phyloP scores from a whole-genome alignment of 2,113 vertebrate genomes.

The Melanostigma gelatinosum region DNA sequence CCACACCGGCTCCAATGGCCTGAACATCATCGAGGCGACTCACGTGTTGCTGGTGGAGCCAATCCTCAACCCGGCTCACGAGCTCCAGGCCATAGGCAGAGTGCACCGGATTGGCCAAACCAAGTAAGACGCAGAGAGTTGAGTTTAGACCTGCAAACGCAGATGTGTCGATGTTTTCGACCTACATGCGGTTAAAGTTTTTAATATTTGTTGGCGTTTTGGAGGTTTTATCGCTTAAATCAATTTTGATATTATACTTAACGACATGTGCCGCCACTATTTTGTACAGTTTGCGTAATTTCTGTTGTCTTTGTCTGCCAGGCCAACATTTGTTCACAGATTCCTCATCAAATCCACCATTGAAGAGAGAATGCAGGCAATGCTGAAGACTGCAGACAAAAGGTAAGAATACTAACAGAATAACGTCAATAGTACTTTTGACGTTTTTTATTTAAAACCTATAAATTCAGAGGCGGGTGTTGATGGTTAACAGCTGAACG shows the following conservation, averaged over 20 bases:
- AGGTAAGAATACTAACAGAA: slow-evolving; percentile 79
- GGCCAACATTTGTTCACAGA: slow-evolving; percentile 96
- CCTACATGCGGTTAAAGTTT: no score
- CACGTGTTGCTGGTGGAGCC: slow-evolving; percentile 96
- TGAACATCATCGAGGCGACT: slow-evolving; percentile 98
- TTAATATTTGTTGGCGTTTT: not conserved
- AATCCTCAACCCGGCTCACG: slow-evolving; percentile 95
- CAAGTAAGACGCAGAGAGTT: slow-evolving; percentile 83
- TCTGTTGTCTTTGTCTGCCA: slow-evolving; percentile 68
- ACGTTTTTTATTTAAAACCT: not conserved
- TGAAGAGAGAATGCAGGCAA: slow-evolving; percentile 97
- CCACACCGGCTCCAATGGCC: slow-evolving; percentile 96
- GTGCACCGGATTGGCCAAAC: slow-evolving; percentile 98
- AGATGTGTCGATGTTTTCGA: not conserved
- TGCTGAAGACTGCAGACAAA: slow-evolving; percentile 95
- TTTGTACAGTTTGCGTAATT: not conserved
- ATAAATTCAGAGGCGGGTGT: not conserved
- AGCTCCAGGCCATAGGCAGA: slow-evolving; percentile 96
- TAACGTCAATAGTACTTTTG: not conserved
- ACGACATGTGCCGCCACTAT: not conserved
- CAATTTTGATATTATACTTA: not conserved
- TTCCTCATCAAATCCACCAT: slow-evolving; percentile 99
- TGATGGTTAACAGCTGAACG: not conserved
- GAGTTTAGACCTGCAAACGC: not conserved
- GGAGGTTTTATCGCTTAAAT: not conserved